phyloP scores from a whole-genome alignment of 2,113 vertebrate genomes.

The Hydrochoerus hydrochaeris region DNA sequence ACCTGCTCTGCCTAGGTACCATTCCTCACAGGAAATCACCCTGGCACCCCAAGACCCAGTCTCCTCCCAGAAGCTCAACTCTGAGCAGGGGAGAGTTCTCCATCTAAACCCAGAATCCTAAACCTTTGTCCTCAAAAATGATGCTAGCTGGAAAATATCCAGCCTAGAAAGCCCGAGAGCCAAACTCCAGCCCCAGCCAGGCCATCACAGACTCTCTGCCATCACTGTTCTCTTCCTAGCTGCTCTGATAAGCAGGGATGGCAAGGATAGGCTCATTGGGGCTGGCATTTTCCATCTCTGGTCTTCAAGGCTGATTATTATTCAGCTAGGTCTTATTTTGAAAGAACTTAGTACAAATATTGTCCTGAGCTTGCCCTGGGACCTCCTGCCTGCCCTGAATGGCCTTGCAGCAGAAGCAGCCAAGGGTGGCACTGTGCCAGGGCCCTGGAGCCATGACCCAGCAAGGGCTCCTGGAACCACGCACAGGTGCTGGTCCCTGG shows the following conservation, averaged over 20 bases:
- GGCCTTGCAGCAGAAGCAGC: neutral
- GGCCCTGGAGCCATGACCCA: neutral
- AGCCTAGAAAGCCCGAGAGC: neutral
- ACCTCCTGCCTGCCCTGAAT: neutral
- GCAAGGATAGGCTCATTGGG: neutral
- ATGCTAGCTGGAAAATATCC: neutral
- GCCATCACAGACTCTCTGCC: rapidly evolving
- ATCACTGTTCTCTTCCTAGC: neutral
- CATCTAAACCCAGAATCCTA: neutral
- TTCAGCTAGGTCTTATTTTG: neutral
- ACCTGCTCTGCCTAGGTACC: neutral
- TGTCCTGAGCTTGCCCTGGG: neutral
- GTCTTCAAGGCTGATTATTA: neutral
- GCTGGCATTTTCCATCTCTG: neutral
- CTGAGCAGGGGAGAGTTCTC: neutral
- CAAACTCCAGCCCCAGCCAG: neutral
- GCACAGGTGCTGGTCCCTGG: neutral
- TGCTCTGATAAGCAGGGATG: neutral
- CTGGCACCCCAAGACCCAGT: neutral
- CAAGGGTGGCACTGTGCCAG: neutral
- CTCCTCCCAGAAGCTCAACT: neutral
- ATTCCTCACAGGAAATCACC: too few relatives aligned
- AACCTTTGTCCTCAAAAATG: neutral
- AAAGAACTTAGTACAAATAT: neutral
- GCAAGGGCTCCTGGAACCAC: neutral